Evolutionary conservation across 35 echinoderm and acorn worm genomes (phyloP).

Genomic region (Lytechinus variegatus): DNA sequence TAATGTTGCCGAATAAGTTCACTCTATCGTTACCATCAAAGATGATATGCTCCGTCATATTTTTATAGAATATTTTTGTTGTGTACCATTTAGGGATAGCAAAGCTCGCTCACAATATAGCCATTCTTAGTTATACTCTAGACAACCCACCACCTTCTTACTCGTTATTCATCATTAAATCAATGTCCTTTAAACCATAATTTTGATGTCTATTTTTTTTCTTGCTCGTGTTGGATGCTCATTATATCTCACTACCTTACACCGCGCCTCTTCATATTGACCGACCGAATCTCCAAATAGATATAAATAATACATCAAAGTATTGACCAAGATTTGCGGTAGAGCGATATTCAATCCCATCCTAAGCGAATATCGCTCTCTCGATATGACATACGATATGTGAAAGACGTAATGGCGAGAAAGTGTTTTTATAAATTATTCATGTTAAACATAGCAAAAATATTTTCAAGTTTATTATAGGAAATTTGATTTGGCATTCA

Average conservation of each 20-base stretch:
- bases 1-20: too few relatives aligned
- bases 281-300: neutral
- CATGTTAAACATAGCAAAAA: neutral
- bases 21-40: too few relatives aligned
- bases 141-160: too few relatives aligned
- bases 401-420: neutral
- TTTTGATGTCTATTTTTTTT: neutral
- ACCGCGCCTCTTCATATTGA: neutral
- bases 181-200: neutral
- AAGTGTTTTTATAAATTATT: neutral
- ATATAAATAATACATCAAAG: neutral
- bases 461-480: neutral
- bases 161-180: too few relatives aligned
- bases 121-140: too few relatives aligned
- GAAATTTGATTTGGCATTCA: neutral
- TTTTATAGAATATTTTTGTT: too few relatives aligned
- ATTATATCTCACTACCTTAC: neutral
- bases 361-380: neutral
- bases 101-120: too few relatives aligned
- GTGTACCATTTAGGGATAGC: too few relatives aligned
- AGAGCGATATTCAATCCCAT: neutral
- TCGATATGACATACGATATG: neutral
- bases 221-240: neutral
- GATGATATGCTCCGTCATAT: too few relatives aligned
- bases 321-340: conserved; percentile 1